A percentile compares a stretch with the other conserved stretches of the same genome.
Conservation (phyloP, 2,888 invertebrate species). For the Tachina fera region DNA sequence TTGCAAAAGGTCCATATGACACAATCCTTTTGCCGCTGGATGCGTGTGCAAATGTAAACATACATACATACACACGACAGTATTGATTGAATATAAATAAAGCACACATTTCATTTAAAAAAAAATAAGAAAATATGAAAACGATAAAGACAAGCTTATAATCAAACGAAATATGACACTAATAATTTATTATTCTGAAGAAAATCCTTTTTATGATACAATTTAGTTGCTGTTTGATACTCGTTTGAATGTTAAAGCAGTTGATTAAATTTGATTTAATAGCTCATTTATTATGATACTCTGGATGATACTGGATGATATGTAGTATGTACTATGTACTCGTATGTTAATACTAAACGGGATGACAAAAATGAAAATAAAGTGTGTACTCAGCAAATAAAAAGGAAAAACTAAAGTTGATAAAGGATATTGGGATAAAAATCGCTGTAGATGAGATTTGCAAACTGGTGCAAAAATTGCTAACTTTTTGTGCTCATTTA, state of each 20-base stretch:
- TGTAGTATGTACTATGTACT: no score
- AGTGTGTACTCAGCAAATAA: neutral
- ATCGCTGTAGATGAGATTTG: no score
- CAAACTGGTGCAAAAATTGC: no score
- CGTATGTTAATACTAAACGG: neutral
- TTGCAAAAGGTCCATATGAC: no score
- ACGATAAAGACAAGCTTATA: conserved; percentile 23
- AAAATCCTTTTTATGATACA: conserved; percentile 59
- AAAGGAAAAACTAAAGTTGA: neutral
- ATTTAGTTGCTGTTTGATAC: conserved; percentile 30
- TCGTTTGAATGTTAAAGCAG: conserved; percentile 54
- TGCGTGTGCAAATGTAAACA: neutral
- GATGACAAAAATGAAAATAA: conserved; percentile 15
- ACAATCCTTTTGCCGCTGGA: neutral
- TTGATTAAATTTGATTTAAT: conserved; percentile 62
- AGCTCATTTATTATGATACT: conserved; percentile 25
- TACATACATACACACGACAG: conserved; percentile 19
- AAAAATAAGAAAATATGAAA: conserved; percentile 23
- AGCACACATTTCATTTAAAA: conserved; percentile 5
- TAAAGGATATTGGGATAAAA: no score
- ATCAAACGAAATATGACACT: conserved; percentile 6
- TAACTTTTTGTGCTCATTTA: no score
- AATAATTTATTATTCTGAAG: conserved; percentile 37
- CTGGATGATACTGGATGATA: no score
- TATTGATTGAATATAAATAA: conserved; percentile 37